phyloP scores from a whole-genome alignment of 2,888 invertebrate species.

The Podotricha telesiphe region DNA sequence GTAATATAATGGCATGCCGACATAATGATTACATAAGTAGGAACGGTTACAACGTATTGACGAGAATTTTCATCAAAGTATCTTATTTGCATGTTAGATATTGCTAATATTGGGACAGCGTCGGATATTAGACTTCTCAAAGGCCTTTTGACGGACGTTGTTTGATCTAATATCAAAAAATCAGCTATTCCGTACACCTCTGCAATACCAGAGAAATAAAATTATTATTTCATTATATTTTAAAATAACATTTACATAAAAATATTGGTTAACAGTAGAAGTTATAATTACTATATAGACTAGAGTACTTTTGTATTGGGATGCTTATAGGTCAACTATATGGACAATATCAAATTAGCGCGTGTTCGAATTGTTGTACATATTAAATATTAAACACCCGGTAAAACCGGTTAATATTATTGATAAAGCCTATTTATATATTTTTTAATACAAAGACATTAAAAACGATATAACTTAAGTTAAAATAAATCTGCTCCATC shows the following conservation, averaged over 20 bases:
- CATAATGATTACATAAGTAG: background rate
- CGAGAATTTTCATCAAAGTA: constrained; percentile 36
- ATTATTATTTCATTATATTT: background rate
- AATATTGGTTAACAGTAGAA: background rate
- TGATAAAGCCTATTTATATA: no score
- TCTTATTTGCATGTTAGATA: constrained; percentile 36
- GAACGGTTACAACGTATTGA: constrained; percentile 1
- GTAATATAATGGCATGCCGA: background rate
- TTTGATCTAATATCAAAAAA: constrained; percentile 39
- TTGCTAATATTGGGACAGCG: constrained; percentile 33
- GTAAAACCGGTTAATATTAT: no score
- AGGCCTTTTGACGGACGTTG: constrained; percentile 40
- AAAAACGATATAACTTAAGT: no score
- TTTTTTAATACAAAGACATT: no score
- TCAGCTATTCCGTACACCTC: background rate
- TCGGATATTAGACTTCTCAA: constrained; percentile 40
- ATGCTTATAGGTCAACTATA: no score
- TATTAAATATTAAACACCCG: no score
- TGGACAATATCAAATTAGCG: no score
- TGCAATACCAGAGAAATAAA: background rate
- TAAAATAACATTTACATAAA: background rate
- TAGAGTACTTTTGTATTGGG: no score
- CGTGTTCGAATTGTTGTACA: no score
- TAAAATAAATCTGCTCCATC: background rate
- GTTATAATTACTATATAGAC: no score